Base-by-base conservation (phyloP, 2,797 vertebrate species). In the Sebastes itinus region DNA sequence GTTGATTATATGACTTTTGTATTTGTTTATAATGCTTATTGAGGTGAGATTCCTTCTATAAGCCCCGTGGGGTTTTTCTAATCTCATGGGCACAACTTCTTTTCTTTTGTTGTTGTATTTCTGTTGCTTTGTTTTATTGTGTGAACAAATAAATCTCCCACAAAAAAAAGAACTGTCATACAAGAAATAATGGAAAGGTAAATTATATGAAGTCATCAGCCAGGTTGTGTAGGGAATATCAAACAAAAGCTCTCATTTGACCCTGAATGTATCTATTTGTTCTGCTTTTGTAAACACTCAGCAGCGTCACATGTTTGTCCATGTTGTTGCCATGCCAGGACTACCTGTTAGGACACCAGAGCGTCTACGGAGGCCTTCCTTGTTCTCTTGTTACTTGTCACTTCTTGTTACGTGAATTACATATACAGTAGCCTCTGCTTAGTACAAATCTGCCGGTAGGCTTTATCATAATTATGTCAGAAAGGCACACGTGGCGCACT, bases 241-340 rank as follows among this genome's bases (percentile, higher is more conserved):
- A 75, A 80, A 82, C 64, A 85, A 72, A 85, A 64, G 56, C 56
- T 65, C 61, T 20, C n/a, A 6, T 89, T 87, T 83, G 83, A 88
- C 73, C 73, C 82, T 88, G 83, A 76, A 88, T 80, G 54, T 49
- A 73, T 88, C 30, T 86, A 56, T 92, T 89, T 92, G 87, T 87
- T 88, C 83, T 92, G 87, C 86, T 80, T 85, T 89, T 79, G 88
- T 90, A 86, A 91, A 92, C 79, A 83, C 49, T 72, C 64, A 2
- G 65, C 78, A 2, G 65, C 78, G 54, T 88, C 81, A 82, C 74
- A 73, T 81, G 77, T 88, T 87, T 86, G 84, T 84, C 78, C 82
- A 78, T 72, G 81, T 83, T 72, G 87, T 89, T 83, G 81, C 78
- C 72, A 75, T 81, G 83, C 76, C 77, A 83, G 58, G 72, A 83